Evolutionary conservation across 2,888 invertebrate genomes (phyloP), one percentile per base, ranked within the genome.

Genomic region (Pyrgus malvae): DNA sequence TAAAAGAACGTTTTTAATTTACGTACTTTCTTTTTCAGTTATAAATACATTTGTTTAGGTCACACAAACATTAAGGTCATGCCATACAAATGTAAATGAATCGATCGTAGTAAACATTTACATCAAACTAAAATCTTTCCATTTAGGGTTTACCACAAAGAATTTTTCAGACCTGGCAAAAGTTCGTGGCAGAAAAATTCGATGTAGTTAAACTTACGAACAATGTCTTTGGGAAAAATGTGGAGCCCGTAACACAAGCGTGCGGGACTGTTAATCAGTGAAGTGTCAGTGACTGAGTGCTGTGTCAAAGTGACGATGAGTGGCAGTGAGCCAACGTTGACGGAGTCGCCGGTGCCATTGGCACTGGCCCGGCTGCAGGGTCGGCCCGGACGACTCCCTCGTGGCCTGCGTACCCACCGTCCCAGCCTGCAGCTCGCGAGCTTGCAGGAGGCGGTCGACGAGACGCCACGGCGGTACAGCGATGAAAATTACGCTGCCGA

Each of bases 301-400:
- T 53, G 62, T 60, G 60, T n/a, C 17, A 14, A 12, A 59, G 62
- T 59, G 56, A 48, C 25, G 67, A 89, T 85, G 89, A 90, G 83
- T 76, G 78, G 80, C 27, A 67, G 74, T 68, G 89, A 89, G 67
- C 80, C 87, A 42, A 89, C 89, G 48, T 58, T 90, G 67, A 87
- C 88, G 53, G 89, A 90, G 76, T 85, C 89, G 61, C 90, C 90
- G 59, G 90, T 90, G 73, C 87, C 90, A 50, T 68, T 90, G 73
- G 88, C 90, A 51, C 73, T 90, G 69, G 83, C 89, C 61, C 75
- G 89, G 60, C 74, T 82, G 57, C 89, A 82, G 65, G 78, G 73
- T 49, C 76, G 81, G 58, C 74, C 80, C 16, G 76, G 72, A 68
- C 90, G 77, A 19, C 62, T 68, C 65, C 72, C 69, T 58, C 80